A percentile compares a stretch with the other conserved stretches of the same genome.
Evolutionary conservation across 2,113 vertebrate species (phyloP).

Genomic region (Orthochromis indermauri): DNA sequence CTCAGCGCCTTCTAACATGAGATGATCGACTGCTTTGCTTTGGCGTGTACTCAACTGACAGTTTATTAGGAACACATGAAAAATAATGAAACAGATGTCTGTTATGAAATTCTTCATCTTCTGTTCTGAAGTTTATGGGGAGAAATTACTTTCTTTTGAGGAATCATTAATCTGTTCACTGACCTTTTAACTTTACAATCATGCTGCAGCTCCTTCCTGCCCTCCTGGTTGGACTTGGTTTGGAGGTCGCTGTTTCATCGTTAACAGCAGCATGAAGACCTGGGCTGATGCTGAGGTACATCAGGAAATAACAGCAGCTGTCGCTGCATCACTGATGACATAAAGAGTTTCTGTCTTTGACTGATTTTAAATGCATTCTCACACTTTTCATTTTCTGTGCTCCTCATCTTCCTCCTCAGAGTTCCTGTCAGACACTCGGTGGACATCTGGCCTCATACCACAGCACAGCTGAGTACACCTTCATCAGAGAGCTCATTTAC

Average conservation of each 20-base stretch:
- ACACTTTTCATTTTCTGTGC: neutral
- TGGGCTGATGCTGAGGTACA: neutral
- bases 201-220: neutral
- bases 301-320: neutral
- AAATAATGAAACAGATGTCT: no score
- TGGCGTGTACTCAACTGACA: no score
- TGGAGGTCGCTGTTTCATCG: neutral
- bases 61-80: no score
- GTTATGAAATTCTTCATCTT: no score
- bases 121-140: no score
- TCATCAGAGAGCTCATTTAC: accelerated
- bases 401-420: neutral
- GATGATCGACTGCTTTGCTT: no score
- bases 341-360: no score
- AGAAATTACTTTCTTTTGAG: no score
- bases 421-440: accelerated
- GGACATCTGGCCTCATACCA: accelerated
- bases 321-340: neutral
- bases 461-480: accelerated
- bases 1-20: no score
- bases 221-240: neutral
- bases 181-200: no score
- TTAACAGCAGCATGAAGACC: accelerated
- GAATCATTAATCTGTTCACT: no score
- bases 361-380: neutral